Base-by-base conservation (phyloP, 2,113 vertebrate species). In the Ictidomys tridecemlineatus region DNA sequence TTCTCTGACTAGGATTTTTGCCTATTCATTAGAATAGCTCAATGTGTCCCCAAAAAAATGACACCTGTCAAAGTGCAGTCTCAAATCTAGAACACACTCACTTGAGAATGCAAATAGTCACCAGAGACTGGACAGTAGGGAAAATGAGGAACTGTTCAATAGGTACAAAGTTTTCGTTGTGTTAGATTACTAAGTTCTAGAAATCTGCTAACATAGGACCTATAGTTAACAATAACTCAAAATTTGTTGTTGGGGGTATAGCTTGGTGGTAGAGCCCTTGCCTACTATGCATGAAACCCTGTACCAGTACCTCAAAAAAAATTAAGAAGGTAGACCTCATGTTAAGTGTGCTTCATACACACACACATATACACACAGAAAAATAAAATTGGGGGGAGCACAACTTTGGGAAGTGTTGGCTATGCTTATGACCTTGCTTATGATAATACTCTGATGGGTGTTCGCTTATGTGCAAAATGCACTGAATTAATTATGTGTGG, bases 1-100 rank as follows among this genome's bases (percentile, higher is more conserved):
- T 85, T 79, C 24, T 78, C 37, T 97, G 51, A 67, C 28, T 48
- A 73, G 42, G 51, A 80, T 80, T 92, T 87, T 79, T 51, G 58
- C 24, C 87, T 48, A 78, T 42, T 86, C n/a, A 39, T 70, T 93
- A 89, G n/a, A 61, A 51, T 3, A 67, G 34, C 24, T 85, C 84
- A 42, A 2, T 42, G 16, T 70, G 18, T 45, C 88, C 88, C 90
- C 53, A n/a, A 90, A 90, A 93, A 45, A 86, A 39, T 87, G 61
- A 84, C 8, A 73, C 4, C 22, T 80, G 8, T 24, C 24, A 85
- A 39, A 28, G 37, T 74, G 4, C 65, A 78, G 2, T 70, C 78
- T 78, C 30, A 12, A 34, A 26, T 72, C 77, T 53, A 95, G 48
- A 90, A 85, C 17, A 5, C 17, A 13, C 17, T 72, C 93, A 14